A percentile compares a stretch with the other conserved stretches of the same genome.
These are phyloP conservation scores for Bergia puertoricense DNA, from an alignment of 92 coral and sea anemone species.

Conservation along the genomic window DNA sequence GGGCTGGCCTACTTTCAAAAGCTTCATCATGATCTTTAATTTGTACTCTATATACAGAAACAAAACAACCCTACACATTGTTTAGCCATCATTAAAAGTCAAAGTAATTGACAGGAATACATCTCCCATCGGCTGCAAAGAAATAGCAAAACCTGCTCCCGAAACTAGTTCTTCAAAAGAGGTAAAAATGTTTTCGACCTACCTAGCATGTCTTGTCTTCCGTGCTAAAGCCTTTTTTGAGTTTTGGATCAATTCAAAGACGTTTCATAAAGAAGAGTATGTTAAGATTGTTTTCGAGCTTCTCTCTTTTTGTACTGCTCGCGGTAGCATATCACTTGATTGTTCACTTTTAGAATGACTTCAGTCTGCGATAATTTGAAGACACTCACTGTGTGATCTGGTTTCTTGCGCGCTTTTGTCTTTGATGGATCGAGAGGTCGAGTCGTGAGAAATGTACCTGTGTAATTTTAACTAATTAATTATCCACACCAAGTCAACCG, in stretches of 20 bases:
- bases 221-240: background rate
- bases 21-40: background rate
- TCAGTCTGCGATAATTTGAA: background rate
- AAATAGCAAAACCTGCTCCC: background rate
- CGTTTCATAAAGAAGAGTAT: too few species aligned
- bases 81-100: background rate
- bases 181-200: background rate
- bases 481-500: background rate
- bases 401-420: background rate
- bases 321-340: background rate
- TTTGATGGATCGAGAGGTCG: background rate
- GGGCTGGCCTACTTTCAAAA: background rate
- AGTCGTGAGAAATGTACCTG: background rate
- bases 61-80: background rate
- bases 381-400: background rate
- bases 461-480: background rate
- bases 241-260: background rate
- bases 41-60: background rate
- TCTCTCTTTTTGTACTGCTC: background rate
- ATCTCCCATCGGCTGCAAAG: background rate
- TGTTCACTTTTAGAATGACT: background rate
- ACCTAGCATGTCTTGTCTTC: background rate
- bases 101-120: background rate
- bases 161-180: background rate
- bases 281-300: background rate